Percentiles rank a stretch among this genome's conserved stretches.
Evolutionary conservation across 2,888 invertebrate species (phyloP).

Genomic region (Colostygia pectinataria): DNA sequence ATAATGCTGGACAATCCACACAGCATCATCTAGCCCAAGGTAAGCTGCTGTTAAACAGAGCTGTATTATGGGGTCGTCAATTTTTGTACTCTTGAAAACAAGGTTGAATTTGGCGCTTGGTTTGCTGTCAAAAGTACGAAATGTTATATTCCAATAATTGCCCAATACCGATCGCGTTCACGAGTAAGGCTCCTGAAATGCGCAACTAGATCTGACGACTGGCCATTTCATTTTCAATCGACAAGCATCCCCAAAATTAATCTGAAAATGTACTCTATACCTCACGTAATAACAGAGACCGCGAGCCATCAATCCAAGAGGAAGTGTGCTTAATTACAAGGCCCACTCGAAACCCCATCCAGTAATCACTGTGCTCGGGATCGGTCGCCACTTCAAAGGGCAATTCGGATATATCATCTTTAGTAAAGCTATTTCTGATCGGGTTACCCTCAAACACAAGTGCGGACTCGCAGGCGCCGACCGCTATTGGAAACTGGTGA

Average conservation of each 20-base stretch:
- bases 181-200: conserved; percentile 6
- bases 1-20: too few species aligned
- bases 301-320: conserved; percentile 32
- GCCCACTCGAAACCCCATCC: conserved; percentile 30
- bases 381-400: conserved; percentile 32
- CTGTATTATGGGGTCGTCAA: too few species aligned
- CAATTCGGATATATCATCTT: conserved; percentile 41
- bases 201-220: neutral
- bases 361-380: conserved; percentile 41
- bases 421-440: conserved; percentile 41
- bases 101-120: too few species aligned
- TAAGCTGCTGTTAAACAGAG: too few species aligned
- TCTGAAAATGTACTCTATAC: conserved; percentile 17
- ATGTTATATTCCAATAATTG: too few species aligned
- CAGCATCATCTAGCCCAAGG: too few species aligned
- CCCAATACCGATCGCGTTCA: too few species aligned
- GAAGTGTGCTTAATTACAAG: conserved; percentile 34
- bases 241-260: conserved; percentile 11
- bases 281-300: conserved; percentile 23
- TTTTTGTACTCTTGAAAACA: too few species aligned
- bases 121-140: too few species aligned
- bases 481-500: too few species aligned
- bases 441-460: conserved; percentile 22
- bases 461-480: conserved; percentile 8
- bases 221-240: conserved; percentile 9